Percentiles rank a stretch among this genome's conserved stretches.
These are phyloP conservation scores for Archivesica marissinica DNA, from an alignment of 1,140 invertebrate species.

Conservation along the genomic window DNA sequence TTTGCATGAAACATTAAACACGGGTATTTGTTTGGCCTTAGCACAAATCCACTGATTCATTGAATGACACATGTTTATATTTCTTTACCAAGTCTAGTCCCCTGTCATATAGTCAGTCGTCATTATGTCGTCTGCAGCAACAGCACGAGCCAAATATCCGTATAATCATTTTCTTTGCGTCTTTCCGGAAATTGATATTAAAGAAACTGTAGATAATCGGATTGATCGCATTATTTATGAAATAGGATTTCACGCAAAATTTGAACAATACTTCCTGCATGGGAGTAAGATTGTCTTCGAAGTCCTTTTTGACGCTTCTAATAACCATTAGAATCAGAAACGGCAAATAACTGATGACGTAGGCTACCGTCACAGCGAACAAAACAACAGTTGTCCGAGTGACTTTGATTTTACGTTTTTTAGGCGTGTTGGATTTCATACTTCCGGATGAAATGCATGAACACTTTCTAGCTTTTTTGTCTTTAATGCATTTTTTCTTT, in stretches of 20 bases:
- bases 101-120: constrained; percentile 31
- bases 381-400: constrained; percentile 73
- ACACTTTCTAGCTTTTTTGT: constrained; percentile 57
- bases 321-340: constrained; percentile 74
- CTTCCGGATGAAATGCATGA: constrained; percentile 51
- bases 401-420: constrained; percentile 69
- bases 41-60: constrained; percentile 4
- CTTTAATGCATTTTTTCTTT: constrained; percentile 46
- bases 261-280: constrained; percentile 75
- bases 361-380: constrained; percentile 75
- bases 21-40: background rate
- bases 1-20: background rate
- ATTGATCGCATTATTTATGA: constrained; percentile 79
- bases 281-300: constrained; percentile 70
- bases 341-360: constrained; percentile 75
- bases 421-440: constrained; percentile 28
- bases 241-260: constrained; percentile 77
- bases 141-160: constrained; percentile 63
- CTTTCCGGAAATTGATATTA: constrained; percentile 72
- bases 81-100: background rate
- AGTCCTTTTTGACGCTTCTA: constrained; percentile 72
- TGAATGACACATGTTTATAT: background rate
- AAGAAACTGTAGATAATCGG: constrained; percentile 77
- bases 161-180: constrained; percentile 66
- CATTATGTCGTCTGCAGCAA: constrained; percentile 56